Base-by-base conservation (phyloP, 1,140 invertebrate genomes). In the Halictus rubicundus region DNA sequence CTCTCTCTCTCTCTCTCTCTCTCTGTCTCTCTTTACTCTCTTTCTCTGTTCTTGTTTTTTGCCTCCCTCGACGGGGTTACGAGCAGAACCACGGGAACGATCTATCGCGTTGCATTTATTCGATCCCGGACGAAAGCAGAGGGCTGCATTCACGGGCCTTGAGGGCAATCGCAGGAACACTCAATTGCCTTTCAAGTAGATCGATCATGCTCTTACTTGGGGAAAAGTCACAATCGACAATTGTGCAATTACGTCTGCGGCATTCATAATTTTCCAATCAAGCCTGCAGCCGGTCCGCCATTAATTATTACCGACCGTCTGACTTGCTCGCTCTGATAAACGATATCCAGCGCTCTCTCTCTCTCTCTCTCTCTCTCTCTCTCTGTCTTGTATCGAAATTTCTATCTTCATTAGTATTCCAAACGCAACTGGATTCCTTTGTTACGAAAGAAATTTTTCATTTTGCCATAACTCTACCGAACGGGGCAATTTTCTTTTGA, bases 121-220 rank as follows among this genome's bases (percentile, higher is more conserved):
- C 52, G 77, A 73, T 65, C 23, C 61, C 49, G 19, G 77, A 64
- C 77, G 69, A 66, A 59, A 59, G 60, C 37, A 23, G 61, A 79
- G 77, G 69, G 76, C 59, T 23, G 60, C 76, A 46, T 78, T 78
- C 59, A 72, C 16, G 78, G 49, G 52, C 21, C 46, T 76, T 37
- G 78, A 76, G 78, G 65, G 78, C 72, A 80, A 80, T 80, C 64
- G 72, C 78, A 74, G 78, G 78, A 80, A 76, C 73, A 76, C 78
- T 76, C 78, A 74, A 80, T 80, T 76, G 78, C 72, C 57, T 76
- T 76, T 80, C 78, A 52, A 80, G 78, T 75, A 80, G 72, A 75
- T 80, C 78, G 59, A 75, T 68, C 57, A 76, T 76, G 72, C 72
- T 61, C 73, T 76, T 63, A 49, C 37, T 64, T 64, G 46, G 69